Percentiles rank a stretch among this genome's conserved stretches.
phyloP scores from a whole-genome alignment of 2,113 vertebrate genomes.

The Petrocephalus microphthalmus region DNA sequence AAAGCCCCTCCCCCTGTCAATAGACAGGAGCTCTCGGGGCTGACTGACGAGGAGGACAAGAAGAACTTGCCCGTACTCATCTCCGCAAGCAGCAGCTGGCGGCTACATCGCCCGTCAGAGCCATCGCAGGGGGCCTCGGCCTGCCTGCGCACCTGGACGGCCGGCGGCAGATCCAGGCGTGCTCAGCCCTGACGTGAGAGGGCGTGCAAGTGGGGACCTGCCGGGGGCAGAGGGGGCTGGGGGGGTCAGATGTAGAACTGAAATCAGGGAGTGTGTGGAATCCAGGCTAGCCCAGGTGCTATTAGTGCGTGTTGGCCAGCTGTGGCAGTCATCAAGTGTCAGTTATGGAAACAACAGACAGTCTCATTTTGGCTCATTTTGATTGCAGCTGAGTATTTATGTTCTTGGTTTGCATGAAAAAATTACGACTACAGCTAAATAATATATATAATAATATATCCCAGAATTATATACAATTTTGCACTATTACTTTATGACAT shows the following conservation, averaged over 20 bases:
- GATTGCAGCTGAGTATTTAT: background rate
- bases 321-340: background rate
- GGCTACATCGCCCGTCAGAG: constrained; percentile 68
- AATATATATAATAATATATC: background rate
- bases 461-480: background rate
- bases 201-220: constrained; percentile 72
- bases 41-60: constrained; percentile 71
- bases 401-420: background rate
- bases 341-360: background rate
- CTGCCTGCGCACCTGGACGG: constrained; percentile 76
- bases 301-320: background rate
- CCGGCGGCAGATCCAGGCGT: constrained; percentile 84
- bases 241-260: background rate
- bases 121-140: constrained; percentile 77
- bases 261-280: background rate
- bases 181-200: constrained; percentile 76
- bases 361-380: background rate
- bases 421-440: background rate
- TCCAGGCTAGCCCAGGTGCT: background rate
- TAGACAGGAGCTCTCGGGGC: constrained; percentile 72
- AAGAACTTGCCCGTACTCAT: constrained; percentile 71
- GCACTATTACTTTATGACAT: background rate
- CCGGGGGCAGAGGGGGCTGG: background rate
- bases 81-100: constrained; percentile 80
- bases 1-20: background rate